A percentile compares a stretch with the other conserved stretches of the same genome.
Evolutionary conservation across 2,888 invertebrate species (phyloP).

Genomic region (Lysandra coridon): DNA sequence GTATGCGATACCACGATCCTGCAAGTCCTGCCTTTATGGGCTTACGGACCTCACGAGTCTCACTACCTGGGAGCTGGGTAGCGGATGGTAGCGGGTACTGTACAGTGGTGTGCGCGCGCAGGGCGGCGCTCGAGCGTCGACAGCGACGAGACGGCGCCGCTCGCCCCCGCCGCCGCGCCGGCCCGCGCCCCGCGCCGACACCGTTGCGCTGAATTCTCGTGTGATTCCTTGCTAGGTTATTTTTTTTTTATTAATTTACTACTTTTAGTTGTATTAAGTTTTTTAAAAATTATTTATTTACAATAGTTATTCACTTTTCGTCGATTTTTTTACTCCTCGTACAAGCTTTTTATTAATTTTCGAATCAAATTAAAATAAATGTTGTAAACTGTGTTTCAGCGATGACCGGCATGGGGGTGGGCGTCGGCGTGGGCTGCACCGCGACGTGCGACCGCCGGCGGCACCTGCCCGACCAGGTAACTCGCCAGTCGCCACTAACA

Average conservation of each 20-base stretch:
- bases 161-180: conserved; percentile 54
- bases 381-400: conserved; percentile 48
- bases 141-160: conserved; percentile 58
- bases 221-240: conserved; percentile 45
- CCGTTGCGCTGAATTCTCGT: conserved; percentile 44
- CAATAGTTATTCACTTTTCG: conserved; percentile 19
- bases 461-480: conserved; percentile 65
- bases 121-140: conserved; percentile 49
- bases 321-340: not conserved
- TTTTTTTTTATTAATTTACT: not conserved
- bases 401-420: conserved; percentile 69
- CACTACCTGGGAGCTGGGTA: not conserved
- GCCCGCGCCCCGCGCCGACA: conserved; percentile 32
- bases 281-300: not conserved
- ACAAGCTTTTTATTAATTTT: no score
- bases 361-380: not conserved
- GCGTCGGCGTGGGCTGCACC: conserved; percentile 60
- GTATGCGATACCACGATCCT: not conserved
- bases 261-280: not conserved
- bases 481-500: not conserved
- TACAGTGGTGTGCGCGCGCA: not conserved
- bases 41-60: not conserved
- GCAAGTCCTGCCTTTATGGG: not conserved
- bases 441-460: conserved; percentile 63
- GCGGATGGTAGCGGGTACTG: not conserved